Percentiles rank a stretch among this genome's conserved stretches.
Conservation (phyloP, 2,888 invertebrate genomes). For the Saturnia pavonia region DNA sequence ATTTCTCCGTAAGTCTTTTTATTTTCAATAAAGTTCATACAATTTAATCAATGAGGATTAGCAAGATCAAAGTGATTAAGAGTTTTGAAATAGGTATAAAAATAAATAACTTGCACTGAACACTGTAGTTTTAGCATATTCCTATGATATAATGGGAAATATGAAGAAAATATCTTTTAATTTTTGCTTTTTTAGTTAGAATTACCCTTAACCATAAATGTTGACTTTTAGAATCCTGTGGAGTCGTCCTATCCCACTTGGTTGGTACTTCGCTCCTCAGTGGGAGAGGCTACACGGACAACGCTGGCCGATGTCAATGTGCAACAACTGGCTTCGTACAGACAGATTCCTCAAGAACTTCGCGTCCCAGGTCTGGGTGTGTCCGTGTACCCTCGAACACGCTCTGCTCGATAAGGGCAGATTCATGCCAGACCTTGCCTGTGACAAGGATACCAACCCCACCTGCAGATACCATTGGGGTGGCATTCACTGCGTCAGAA, state of each 20-base stretch:
- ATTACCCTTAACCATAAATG: background rate
- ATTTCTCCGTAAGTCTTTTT: constrained; percentile 87
- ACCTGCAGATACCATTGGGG: constrained; percentile 94
- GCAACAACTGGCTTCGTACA: constrained; percentile 94
- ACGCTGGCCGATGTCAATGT: constrained; percentile 91
- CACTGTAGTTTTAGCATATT: background rate
- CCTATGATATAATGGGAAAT: background rate
- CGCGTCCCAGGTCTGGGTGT: constrained; percentile 90
- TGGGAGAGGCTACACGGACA: constrained; percentile 91
- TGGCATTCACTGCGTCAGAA: constrained; percentile 95
- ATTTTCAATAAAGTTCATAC: background rate
- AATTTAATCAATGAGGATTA: background rate
- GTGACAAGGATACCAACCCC: constrained; percentile 95
- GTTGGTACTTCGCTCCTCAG: constrained; percentile 95
- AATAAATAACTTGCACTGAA: background rate
- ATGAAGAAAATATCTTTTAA: background rate
- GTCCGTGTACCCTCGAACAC: constrained; percentile 96
- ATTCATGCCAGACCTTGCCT: constrained; percentile 93
- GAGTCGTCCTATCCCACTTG: constrained; percentile 95
- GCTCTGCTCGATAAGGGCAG: constrained; percentile 96
- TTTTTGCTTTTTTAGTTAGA: background rate
- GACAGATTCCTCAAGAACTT: constrained; percentile 93
- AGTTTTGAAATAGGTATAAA: background rate
- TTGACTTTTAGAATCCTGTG: constrained; percentile 84
- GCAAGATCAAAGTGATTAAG: background rate